Conservation (phyloP, 2,113 vertebrate species). For the Ginglymostoma cirratum region DNA sequence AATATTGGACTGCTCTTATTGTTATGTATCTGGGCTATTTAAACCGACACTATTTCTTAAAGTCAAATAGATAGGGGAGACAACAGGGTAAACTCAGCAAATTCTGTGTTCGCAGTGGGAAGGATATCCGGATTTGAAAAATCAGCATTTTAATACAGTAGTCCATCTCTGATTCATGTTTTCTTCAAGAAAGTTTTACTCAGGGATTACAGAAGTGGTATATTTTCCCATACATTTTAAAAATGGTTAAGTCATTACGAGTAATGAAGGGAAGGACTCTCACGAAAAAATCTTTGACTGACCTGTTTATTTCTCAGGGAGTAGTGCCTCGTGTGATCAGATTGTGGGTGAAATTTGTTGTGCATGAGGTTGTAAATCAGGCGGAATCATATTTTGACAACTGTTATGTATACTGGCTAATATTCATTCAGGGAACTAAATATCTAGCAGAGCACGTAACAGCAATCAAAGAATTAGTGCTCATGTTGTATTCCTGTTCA, state of each 20-base stretch:
- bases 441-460: no score
- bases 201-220: background rate
- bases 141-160: background rate
- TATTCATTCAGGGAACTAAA: background rate
- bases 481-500: no score
- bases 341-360: background rate
- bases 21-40: slow-evolving; percentile 24
- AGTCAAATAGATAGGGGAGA: background rate
- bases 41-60: background rate
- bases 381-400: background rate
- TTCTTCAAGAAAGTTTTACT: background rate
- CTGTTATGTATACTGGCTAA: background rate
- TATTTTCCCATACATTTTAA: background rate
- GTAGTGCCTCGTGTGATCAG: background rate
- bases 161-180: background rate
- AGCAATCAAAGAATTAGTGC: background rate
- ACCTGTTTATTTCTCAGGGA: background rate
- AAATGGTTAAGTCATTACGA: slow-evolving; percentile 6
- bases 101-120: background rate
- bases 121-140: background rate
- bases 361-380: background rate
- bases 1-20: background rate
- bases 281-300: background rate
- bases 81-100: slow-evolving; percentile 16
- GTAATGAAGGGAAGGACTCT: background rate